phyloP scores from a whole-genome alignment of 2,113 vertebrate species.

The Chionis minor region DNA sequence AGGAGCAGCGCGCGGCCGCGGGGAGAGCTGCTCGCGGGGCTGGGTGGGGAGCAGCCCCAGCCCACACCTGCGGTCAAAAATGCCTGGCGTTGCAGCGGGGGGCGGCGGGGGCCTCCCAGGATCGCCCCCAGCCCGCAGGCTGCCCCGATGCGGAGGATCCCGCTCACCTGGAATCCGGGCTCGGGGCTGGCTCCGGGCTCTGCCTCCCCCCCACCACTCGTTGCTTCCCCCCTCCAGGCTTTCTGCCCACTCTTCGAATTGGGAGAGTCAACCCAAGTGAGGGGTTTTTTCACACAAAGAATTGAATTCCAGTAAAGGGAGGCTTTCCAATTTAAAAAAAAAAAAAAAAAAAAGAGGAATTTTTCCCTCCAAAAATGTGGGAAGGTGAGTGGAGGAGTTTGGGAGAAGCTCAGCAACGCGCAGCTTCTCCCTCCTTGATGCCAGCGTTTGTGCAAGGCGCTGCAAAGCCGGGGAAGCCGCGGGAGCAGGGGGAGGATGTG shows the following conservation, averaged over 20 bases:
- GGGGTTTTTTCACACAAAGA: background rate
- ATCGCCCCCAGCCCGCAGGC: background rate
- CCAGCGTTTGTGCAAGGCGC: accelerated
- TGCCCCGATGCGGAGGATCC: background rate
- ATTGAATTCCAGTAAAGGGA: background rate
- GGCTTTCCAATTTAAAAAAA: background rate
- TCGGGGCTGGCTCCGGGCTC: background rate
- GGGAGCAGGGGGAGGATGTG: background rate
- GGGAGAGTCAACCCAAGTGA: background rate
- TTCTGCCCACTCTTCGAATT: background rate
- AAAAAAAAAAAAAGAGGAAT: background rate
- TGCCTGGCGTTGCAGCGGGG: background rate
- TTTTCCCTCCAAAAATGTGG: background rate
- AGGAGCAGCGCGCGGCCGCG: background rate
- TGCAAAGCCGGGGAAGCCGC: background rate
- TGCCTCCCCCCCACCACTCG: background rate
- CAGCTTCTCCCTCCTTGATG: background rate
- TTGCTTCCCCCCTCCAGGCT: background rate
- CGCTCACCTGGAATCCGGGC: background rate
- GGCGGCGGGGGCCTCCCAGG: background rate
- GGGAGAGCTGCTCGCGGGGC: background rate
- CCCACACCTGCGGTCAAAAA: background rate
- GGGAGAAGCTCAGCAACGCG: background rate
- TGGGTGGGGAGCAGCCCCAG: background rate
- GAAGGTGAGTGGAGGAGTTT: background rate